Evolutionary conservation across 2,888 invertebrate species (phyloP), one percentile per base, ranked within the genome.

Genomic region (Drosophila nr. perissopoda): DNA sequence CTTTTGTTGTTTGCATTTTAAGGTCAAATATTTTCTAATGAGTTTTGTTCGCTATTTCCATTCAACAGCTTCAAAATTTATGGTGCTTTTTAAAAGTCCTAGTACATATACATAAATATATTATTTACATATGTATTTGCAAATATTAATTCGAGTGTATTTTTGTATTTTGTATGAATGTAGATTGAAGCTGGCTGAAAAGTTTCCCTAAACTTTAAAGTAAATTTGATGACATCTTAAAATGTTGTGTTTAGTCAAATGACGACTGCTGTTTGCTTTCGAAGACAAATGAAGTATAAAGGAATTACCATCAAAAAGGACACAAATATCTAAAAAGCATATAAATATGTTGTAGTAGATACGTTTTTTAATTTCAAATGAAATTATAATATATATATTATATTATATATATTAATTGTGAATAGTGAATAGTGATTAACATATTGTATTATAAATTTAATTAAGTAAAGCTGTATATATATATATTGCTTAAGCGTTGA

Each of bases 1-100:
- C 38, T 57, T 53, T 45, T 64, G 61, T 57, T 56, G 49, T 34
- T 68, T 65, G 72, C 51, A 52, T 38, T 56, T 70, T 53, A 67
- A 62, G 79, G 62, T 61, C 84, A 89, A 87, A 87, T 82, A 85
- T 86, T 89, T 86, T 76, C 86, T 86, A 89, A 86, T 89, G 85
- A 87, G 87, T 89, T 87, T 84, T 80, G 76, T 63, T 54, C 69
- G 58, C 66, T 61, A 74, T 84, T 82, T 61, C 53, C 59, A 61
- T 78, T 76, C 64, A 81, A 76, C 77, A 65, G 64, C 62, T 38
- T 68, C 68, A 62, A 78, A 73, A 53, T 73, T 80, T 64, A 69
- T 67, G 67, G 64, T 60, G 82, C 82, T 76, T 71, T 76, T 53
- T 27, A 38, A 66, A 63, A 63, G 25, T 31, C 31, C 10, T 31